These are phyloP conservation scores for Probaryconus sp. DNA, from an alignment of 1,140 invertebrate species.

Conservation along the genomic window DNA sequence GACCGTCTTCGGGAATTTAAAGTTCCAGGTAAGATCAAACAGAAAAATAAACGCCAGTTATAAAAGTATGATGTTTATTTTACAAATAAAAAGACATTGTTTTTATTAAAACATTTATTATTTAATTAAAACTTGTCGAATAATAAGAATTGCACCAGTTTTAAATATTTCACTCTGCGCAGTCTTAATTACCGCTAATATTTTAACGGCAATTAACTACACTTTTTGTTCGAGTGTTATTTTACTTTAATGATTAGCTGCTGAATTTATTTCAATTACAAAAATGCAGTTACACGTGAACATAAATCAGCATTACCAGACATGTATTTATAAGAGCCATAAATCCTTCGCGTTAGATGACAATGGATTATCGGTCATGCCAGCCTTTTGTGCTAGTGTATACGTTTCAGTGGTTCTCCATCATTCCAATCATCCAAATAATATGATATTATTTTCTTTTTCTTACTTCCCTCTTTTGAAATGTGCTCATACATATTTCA, in stretches of 20 bases:
- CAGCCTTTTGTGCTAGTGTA: not conserved
- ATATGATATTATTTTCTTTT: not conserved
- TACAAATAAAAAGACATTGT: not conserved
- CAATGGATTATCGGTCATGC: conserved; percentile 13
- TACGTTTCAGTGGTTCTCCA: conserved; percentile 2
- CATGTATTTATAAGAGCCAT: conserved; percentile 12
- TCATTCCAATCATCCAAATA: not conserved
- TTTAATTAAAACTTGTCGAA: no score
- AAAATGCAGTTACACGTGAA: not conserved
- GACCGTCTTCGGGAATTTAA: conserved; percentile 66
- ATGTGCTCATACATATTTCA: no score
- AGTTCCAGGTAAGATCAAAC: conserved; percentile 56
- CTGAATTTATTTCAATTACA: conserved; percentile 1
- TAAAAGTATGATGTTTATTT: no score
- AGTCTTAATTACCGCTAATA: no score
- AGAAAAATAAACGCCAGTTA: no score
- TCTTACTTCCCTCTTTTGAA: no score
- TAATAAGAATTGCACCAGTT: no score
- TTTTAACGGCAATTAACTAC: no score
- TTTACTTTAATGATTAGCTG: not conserved
- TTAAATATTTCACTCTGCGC: no score
- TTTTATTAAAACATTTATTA: no score
- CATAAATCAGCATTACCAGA: conserved; percentile 2
- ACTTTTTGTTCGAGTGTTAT: no score
- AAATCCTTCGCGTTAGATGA: conserved; percentile 12